Base-by-base conservation (phyloP, 2,113 vertebrate genomes). In the Coreoperca whiteheadi region DNA sequence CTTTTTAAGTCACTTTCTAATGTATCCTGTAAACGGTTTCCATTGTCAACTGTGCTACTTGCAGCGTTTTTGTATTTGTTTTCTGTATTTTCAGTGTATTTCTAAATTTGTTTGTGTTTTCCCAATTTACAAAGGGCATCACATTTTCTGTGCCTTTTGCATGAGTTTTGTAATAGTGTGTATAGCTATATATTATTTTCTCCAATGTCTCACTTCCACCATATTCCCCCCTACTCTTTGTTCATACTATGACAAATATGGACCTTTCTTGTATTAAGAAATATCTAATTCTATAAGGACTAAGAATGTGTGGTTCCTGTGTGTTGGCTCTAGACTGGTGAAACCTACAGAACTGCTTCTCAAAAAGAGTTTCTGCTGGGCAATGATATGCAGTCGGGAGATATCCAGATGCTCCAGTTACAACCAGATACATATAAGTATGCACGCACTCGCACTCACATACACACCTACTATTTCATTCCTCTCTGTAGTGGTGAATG, bases 401-500 rank as follows among this genome's bases (percentile, higher is more conserved):
- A 56, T 20, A 53, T 25, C 23, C 18, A 9, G 60, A 77, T 16
- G 41, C 51, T 53, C 32, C 51, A 75, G 53, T 48, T 61, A 20
- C 23, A 54, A 54, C 46, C 51, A 72, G 28, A 50, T 30, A 30
- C 2, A 48, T 46, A 72, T 18, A 59, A 75, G 77, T 20, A 73
- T 28, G 14, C 78, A 77, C 30, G 18, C 2, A 48, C n/a, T 51
- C 30, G 25, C 51, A 32, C 18, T 51, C 30, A 32, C 51, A 32
- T 14, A 34, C 63, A 69, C 37, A 25, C 21, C 43, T 20, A 32
- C 25, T 53, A 28, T 64, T n/a, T 46, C 14, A 4, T 30, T 37
- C 25, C 56, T 61, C 23, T 41, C 46, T 66, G 23, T 10, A 34
- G 73, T 63, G 70, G 37, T 86, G 78, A 91, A 88, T 72, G 85